A percentile compares a stretch with the other conserved stretches of the same genome.
Evolutionary conservation across 2,888 invertebrate species (phyloP).

Genomic region (Romanomermis culicivorax): DNA sequence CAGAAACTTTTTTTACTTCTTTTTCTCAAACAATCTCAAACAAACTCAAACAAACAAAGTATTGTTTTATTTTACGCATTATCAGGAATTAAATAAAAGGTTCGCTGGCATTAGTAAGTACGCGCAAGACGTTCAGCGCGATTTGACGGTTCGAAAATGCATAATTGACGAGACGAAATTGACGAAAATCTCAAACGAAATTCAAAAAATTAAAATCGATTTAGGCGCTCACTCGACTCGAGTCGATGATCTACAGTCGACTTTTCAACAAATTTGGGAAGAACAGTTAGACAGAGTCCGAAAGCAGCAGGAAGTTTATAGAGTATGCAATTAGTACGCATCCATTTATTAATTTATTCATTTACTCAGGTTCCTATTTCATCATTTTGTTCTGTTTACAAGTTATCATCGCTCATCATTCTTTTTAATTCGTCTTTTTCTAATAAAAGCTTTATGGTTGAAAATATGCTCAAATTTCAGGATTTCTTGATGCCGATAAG

Average conservation of each 20-base stretch:
- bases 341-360: too few species aligned
- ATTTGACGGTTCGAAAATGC: conserved; percentile 43
- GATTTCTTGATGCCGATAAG: too few species aligned
- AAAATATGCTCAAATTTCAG: too few species aligned
- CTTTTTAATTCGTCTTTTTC: too few species aligned
- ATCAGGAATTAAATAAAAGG: conserved; percentile 6
- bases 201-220: conserved; percentile 19
- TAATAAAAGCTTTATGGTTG: too few species aligned
- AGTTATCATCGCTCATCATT: too few species aligned
- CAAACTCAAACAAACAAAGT: too few species aligned
- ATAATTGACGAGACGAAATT: conserved; percentile 18
- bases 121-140: conserved; percentile 46
- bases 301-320: conserved; percentile 46
- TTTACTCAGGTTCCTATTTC: too few species aligned
- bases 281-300: conserved; percentile 48
- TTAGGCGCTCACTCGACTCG: conserved; percentile 27
- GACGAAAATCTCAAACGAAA: conserved; percentile 13
- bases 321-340: conserved; percentile 2
- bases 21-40: too few species aligned
- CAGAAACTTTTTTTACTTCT: background rate
- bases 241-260: conserved; percentile 20
- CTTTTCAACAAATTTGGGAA: conserved; percentile 41
- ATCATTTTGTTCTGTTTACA: too few species aligned
- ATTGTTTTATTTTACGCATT: too few species aligned
- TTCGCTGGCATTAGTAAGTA: conserved; percentile 29